Evolutionary conservation across 2,888 invertebrate species (phyloP).

Genomic region (Trichopoda pennipes): DNA sequence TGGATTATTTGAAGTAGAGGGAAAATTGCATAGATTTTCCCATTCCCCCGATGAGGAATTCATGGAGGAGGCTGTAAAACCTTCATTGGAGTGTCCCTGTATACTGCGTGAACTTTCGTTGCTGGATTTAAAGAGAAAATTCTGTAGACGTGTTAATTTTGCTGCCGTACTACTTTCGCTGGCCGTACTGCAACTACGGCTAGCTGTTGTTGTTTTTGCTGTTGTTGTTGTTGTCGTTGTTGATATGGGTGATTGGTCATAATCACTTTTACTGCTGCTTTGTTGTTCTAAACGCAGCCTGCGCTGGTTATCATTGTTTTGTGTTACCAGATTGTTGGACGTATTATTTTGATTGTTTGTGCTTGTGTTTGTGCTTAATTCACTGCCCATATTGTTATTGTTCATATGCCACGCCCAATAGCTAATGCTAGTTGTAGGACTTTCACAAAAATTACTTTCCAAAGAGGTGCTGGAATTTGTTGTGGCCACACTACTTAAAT

Average conservation of each 20-base stretch:
- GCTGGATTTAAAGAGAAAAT: slow-evolving; percentile 79
- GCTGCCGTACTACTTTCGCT: slow-evolving; percentile 77
- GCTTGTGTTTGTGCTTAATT: slow-evolving; percentile 73
- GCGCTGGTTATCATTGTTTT: slow-evolving; percentile 14
- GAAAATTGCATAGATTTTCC: slow-evolving; percentile 73
- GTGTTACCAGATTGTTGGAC: neutral
- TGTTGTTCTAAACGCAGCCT: slow-evolving; percentile 69
- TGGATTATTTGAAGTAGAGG: slow-evolving; percentile 60
- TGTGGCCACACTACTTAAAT: slow-evolving; percentile 77
- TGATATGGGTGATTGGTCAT: slow-evolving; percentile 42
- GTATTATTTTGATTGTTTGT: slow-evolving; percentile 54
- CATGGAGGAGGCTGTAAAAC: slow-evolving; percentile 77
- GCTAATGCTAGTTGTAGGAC: slow-evolving; percentile 73
- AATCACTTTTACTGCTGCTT: slow-evolving; percentile 71
- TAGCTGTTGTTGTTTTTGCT: slow-evolving; percentile 66
- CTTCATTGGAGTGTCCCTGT: slow-evolving; percentile 77
- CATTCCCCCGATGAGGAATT: slow-evolving; percentile 78
- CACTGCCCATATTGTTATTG: slow-evolving; percentile 77
- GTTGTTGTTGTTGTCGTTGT: no score
- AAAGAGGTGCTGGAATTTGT: slow-evolving; percentile 77
- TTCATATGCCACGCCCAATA: slow-evolving; percentile 74
- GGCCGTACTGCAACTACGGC: slow-evolving; percentile 76
- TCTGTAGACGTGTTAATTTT: slow-evolving; percentile 76
- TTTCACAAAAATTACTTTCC: slow-evolving; percentile 75
- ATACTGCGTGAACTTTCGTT: slow-evolving; percentile 76